Evolutionary conservation across 1,140 invertebrate species (phyloP), one percentile per base, ranked within the genome.

Genomic region (Homarus americanus): DNA sequence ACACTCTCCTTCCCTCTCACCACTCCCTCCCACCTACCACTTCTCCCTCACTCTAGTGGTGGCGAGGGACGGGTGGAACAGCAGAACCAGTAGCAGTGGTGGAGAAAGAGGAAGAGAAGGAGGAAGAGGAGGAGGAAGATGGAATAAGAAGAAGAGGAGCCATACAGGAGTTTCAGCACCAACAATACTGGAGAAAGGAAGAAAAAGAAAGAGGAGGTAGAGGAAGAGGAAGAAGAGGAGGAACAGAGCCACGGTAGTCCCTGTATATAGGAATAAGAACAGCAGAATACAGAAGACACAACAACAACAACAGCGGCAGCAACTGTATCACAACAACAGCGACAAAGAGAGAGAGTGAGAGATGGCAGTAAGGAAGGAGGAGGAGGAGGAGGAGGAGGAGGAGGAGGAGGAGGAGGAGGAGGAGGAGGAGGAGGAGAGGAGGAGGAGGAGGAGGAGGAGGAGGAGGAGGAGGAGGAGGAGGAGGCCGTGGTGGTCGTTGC

Each of bases 401-500:
- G 24, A 87, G 85, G 49, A 78, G 36, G 40, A 79, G 66, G 40
- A 41, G 58, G 20, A 88, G 40, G 32, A 80, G 36, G 75, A 69
- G 53, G 24, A 69, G 76, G 44, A 66, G 86, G 58, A 41, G 58
- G 38, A 40, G 44, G 63, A 41, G 76, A 66, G 53, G 53, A 41
- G 63, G 41, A 72, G 40, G 41, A 49, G 38, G 49, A 4, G 40
- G 76, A n/a, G 66, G 87, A 63, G 20, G 79, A n/a, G 40, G 78
- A 53, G 84, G 84, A 44, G 69, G 76, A 66, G 53, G 53, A 41
- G 63, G 41, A 72, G 40, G 41, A 49, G 38, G 49, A 4, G 40
- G 76, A n/a, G 66, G 87, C 79, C 7, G 79, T 38, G 40, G 78
- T 73, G 84, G 84, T 87, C 84, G 73, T 63, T 32, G 66, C 66